Evolutionary conservation across 2,797 vertebrate species (phyloP).

Genomic region (Pagetopsis macropterus): DNA sequence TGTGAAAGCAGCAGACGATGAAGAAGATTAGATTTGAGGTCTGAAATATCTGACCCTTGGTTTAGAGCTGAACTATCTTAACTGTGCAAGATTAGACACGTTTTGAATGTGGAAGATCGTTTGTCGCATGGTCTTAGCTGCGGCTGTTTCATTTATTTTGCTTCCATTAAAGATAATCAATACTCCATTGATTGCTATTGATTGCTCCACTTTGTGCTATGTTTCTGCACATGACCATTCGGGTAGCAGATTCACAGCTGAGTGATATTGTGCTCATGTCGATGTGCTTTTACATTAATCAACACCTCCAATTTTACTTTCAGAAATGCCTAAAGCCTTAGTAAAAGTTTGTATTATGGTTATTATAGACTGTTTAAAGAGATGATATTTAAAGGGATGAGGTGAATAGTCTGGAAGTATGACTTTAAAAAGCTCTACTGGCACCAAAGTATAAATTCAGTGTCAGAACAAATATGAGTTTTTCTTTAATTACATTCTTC

Average conservation of each 20-base stretch:
- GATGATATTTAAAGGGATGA: slow-evolving; percentile 15
- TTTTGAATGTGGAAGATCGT: slow-evolving; percentile 22
- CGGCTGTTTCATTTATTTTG: slow-evolving; percentile 40
- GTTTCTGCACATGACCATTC: slow-evolving; percentile 5
- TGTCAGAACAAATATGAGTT: slow-evolving; percentile 28
- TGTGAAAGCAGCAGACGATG: background rate
- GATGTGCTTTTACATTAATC: slow-evolving; percentile 37
- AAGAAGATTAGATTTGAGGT: background rate
- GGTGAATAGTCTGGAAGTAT: background rate
- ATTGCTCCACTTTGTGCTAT: slow-evolving; percentile 30
- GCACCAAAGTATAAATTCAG: slow-evolving; percentile 7
- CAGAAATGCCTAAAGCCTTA: slow-evolving; percentile 15
- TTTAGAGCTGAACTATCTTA: slow-evolving; percentile 5
- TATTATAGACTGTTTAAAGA: slow-evolving; percentile 25
- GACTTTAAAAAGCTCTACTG: slow-evolving; percentile 6
- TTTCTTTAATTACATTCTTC: slow-evolving; percentile 23
- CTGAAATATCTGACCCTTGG: background rate
- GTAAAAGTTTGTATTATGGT: slow-evolving; percentile 23
- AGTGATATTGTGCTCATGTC: slow-evolving; percentile 5
- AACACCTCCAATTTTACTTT: slow-evolving; percentile 32
- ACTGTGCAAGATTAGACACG: background rate
- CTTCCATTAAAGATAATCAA: slow-evolving; percentile 70
- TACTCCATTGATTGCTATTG: slow-evolving; percentile 56
- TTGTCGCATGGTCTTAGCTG: slow-evolving; percentile 34
- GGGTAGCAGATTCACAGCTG: slow-evolving; percentile 9